These are phyloP conservation scores for Caerostris extrusa DNA, from an alignment of 1,140 invertebrate genomes.

Conservation along the genomic window DNA sequence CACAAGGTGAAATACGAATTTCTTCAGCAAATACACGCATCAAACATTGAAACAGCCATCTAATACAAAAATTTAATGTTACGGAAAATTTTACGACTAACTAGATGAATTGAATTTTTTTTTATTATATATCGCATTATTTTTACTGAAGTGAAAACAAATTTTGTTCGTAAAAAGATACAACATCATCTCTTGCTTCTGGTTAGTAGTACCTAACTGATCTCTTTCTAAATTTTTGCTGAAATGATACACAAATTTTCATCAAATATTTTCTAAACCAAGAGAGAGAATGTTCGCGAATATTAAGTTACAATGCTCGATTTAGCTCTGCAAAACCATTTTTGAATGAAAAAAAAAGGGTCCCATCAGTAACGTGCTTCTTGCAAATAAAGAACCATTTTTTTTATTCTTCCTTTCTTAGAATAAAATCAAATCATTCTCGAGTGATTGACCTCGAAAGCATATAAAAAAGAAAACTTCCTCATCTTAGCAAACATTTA, in stretches of 20 bases:
- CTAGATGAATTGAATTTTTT: not conserved
- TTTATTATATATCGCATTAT: not conserved
- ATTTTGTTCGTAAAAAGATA: not conserved
- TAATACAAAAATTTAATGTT: not conserved
- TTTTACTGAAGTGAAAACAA: slow-evolving; percentile 1
- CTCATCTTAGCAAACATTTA: not conserved
- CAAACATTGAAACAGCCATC: not conserved
- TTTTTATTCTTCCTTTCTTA: not conserved
- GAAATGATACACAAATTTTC: slow-evolving; percentile 18
- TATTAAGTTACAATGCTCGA: slow-evolving; percentile 41
- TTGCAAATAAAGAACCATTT: not conserved
- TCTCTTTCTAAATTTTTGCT: slow-evolving; percentile 4
- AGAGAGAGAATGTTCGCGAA: slow-evolving; percentile 11
- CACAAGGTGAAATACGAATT: not conserved
- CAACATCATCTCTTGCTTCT: slow-evolving; percentile 19
- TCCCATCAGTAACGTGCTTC: slow-evolving; percentile 15
- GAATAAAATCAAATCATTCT: slow-evolving; percentile 27
- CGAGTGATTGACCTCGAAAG: slow-evolving; percentile 1
- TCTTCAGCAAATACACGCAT: too few relatives aligned
- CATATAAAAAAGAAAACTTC: not conserved
- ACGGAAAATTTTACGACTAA: not conserved
- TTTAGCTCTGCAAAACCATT: slow-evolving; percentile 1
- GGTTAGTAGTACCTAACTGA: slow-evolving; percentile 18
- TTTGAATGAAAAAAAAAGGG: not conserved
- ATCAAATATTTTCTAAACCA: not conserved